These are phyloP conservation scores for Oncorhynchus masou DNA, from an alignment of 2,113 vertebrate species.

Conservation along the genomic window DNA sequence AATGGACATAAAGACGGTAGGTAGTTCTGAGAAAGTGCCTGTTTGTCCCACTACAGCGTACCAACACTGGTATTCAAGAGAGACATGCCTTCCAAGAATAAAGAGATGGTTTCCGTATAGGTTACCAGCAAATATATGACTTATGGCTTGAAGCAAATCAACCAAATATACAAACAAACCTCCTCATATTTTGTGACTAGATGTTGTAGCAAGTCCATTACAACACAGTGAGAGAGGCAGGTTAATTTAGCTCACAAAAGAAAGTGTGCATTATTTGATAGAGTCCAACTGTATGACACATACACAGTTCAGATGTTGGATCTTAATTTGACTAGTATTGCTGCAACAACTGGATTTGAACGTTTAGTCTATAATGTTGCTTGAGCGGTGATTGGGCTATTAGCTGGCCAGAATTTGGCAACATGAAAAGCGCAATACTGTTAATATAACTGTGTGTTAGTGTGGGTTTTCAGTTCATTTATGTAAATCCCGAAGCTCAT, in stretches of 20 bases:
- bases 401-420: too few relatives aligned
- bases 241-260: not conserved
- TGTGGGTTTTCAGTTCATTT: too few relatives aligned
- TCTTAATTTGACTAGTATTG: too few relatives aligned
- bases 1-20: conserved; percentile 68
- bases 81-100: conserved; percentile 27
- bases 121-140: too few relatives aligned
- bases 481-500: too few relatives aligned
- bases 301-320: too few relatives aligned
- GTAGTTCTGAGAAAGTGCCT: conserved; percentile 55
- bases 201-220: not conserved
- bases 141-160: not conserved
- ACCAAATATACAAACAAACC: not conserved
- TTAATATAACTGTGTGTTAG: too few relatives aligned
- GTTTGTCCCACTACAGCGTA: conserved; percentile 62
- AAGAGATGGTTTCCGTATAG: too few relatives aligned
- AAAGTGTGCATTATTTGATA: not conserved
- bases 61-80: conserved; percentile 65
- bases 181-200: not conserved
- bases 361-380: too few relatives aligned
- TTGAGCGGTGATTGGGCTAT: too few relatives aligned
- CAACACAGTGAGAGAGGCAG: not conserved
- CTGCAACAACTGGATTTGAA: too few relatives aligned
- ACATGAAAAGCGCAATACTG: too few relatives aligned
- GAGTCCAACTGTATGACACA: not conserved